Evolutionary conservation across 2,797 vertebrate genomes (phyloP).

Genomic region (Monodelphis domestica): DNA sequence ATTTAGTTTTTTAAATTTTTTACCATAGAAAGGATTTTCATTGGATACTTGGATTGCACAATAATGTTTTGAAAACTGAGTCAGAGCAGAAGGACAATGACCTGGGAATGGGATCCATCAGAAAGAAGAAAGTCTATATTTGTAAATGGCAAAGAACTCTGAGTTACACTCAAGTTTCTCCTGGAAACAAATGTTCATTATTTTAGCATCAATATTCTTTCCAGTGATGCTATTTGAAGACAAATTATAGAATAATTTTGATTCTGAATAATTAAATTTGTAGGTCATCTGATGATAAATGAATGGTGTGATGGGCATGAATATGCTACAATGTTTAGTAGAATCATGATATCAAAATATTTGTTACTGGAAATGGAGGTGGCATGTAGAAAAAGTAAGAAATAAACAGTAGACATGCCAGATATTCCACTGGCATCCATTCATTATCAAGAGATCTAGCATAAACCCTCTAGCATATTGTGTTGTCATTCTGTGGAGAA

Average conservation of each 20-base stretch:
- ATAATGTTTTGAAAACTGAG: background rate
- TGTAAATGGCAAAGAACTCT: background rate
- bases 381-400: background rate
- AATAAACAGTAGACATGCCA: background rate
- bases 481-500: background rate
- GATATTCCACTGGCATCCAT: background rate
- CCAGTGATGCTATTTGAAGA: background rate
- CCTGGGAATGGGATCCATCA: background rate
- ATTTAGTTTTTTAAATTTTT: constrained; percentile 10
- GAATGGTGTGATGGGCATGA: background rate
- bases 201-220: background rate
- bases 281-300: background rate
- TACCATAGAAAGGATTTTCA: background rate
- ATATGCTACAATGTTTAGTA: background rate
- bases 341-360: background rate
- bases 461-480: background rate
- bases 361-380: background rate
- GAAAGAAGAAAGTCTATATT: background rate
- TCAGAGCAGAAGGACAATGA: background rate
- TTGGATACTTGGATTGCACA: background rate
- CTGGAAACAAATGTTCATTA: background rate
- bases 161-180: background rate
- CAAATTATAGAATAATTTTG: background rate
- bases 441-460: background rate
- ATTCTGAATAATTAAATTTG: background rate